Evolutionary conservation across 2,797 vertebrate species (phyloP).

Genomic region (Melanotaenia maccullochi): DNA sequence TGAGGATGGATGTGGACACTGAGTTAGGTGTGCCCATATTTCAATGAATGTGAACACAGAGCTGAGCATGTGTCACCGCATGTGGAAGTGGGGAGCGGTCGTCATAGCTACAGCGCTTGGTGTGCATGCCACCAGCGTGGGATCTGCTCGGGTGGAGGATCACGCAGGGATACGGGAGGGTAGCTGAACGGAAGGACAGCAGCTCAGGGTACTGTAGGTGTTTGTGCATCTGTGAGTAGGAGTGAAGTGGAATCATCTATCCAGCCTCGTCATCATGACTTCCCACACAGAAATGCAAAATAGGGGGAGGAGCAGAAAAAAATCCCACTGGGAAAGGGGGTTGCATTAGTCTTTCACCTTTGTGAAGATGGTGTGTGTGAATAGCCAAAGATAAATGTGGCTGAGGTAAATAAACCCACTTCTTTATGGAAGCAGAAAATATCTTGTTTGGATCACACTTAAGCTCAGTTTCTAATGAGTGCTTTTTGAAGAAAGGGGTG

Average conservation of each 20-base stretch:
- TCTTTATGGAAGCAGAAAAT: constrained; percentile 33
- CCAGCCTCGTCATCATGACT: constrained; percentile 46
- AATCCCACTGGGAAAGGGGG: constrained; percentile 20
- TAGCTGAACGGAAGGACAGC: constrained; percentile 42
- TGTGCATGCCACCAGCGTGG: constrained; percentile 63
- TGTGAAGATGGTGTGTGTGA: constrained; percentile 33
- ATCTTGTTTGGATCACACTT: constrained; percentile 53
- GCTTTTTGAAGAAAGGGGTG: constrained; percentile 69
- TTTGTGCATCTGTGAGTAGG: constrained; percentile 37
- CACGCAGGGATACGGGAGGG: constrained; percentile 52
- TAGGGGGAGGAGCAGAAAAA: constrained; percentile 23
- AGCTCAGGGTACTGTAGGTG: constrained; percentile 42
- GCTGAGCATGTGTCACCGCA: constrained; percentile 16
- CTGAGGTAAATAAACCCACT: constrained; percentile 23
- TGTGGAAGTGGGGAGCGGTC: constrained; percentile 61
- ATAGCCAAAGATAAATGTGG: constrained; percentile 31
- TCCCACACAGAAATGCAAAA: constrained; percentile 26
- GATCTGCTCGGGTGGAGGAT: constrained; percentile 55
- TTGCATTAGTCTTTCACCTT: constrained; percentile 25
- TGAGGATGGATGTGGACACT: constrained; percentile 6
- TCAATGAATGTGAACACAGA: constrained; percentile 15
- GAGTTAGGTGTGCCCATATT: constrained; percentile 6
- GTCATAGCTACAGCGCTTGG: constrained; percentile 73
- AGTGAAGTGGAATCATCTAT: constrained; percentile 61
- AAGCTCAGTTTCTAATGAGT: constrained; percentile 65